These are phyloP conservation scores for Flexamia atlantica DNA, from an alignment of 2,888 invertebrate genomes.

Conservation along the genomic window DNA sequence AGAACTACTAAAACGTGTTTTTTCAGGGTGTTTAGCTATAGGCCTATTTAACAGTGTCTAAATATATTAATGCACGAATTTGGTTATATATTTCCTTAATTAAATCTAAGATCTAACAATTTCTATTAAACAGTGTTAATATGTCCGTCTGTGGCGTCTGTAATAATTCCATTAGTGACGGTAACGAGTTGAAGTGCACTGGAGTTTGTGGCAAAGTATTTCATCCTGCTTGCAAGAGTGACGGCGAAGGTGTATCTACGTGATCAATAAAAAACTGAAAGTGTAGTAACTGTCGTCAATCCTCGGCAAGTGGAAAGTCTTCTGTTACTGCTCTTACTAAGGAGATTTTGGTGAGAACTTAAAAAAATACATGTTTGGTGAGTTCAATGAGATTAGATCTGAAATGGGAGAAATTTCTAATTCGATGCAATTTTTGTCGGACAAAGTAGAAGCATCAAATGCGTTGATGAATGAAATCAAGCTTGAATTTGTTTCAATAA, in stretches of 20 bases:
- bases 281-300: neutral
- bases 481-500: neutral
- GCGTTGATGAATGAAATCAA: neutral
- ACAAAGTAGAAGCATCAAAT: neutral
- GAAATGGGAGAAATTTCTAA: neutral
- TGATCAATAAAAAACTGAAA: neutral
- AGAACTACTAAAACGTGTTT: too few species aligned
- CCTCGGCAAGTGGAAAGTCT: neutral
- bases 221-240: neutral
- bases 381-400: neutral
- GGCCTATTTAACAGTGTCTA: too few species aligned
- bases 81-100: neutral
- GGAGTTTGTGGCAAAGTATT: neutral
- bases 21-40: too few species aligned
- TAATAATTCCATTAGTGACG: neutral
- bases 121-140: neutral
- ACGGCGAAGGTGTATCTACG: neutral
- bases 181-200: neutral
- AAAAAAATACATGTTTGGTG: neutral
- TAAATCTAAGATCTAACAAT: neutral
- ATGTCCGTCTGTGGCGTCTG: slow-evolving; percentile 7
- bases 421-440: neutral
- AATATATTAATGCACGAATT: neutral
- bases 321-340: neutral
- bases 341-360: neutral